Evolutionary conservation across 2,888 invertebrate genomes (phyloP).

Genomic region (Leucophenga maculata): DNA sequence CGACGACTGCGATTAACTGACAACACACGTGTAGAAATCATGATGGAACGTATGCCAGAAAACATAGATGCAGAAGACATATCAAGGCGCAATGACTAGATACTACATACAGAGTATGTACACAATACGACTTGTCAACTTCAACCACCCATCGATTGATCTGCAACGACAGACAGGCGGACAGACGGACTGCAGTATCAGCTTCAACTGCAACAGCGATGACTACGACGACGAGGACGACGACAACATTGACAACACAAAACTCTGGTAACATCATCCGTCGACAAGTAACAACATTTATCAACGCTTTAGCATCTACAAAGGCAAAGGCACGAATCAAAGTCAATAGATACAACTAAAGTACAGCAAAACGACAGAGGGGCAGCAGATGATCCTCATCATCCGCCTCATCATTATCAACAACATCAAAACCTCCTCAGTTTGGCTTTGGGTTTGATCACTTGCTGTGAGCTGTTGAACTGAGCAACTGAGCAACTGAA

Average conservation of each 20-base stretch:
- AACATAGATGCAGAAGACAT: background rate
- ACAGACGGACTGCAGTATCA: background rate
- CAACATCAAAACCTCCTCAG: too few relatives aligned
- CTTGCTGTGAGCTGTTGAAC: too few relatives aligned
- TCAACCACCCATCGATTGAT: slow-evolving; percentile 67
- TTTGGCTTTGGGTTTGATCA: too few relatives aligned
- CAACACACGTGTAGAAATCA: slow-evolving; percentile 19
- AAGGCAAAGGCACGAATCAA: slow-evolving; percentile 54
- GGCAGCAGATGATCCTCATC: slow-evolving; percentile 35
- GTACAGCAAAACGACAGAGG: too few relatives aligned
- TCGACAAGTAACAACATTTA: slow-evolving; percentile 65
- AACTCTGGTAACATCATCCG: slow-evolving; percentile 31
- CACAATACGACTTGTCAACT: slow-evolving; percentile 64
- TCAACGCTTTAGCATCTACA: slow-evolving; percentile 63
- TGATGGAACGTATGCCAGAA: background rate
- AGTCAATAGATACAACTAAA: slow-evolving; percentile 5
- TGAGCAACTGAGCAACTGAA: slow-evolving; percentile 58
- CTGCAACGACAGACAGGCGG: slow-evolving; percentile 33
- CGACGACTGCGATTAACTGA: slow-evolving; percentile 1
- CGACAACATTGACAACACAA: slow-evolving; percentile 46
- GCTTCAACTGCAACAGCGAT: slow-evolving; percentile 39
- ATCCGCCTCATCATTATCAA: too few relatives aligned
- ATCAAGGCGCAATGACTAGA: background rate
- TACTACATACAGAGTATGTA: slow-evolving; percentile 17
- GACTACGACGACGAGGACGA: slow-evolving; percentile 26